A percentile compares a stretch with the other conserved stretches of the same genome.
These are phyloP conservation scores for Brachionus angularis DNA, from an alignment of 1,140 invertebrate genomes.

Conservation along the genomic window DNA sequence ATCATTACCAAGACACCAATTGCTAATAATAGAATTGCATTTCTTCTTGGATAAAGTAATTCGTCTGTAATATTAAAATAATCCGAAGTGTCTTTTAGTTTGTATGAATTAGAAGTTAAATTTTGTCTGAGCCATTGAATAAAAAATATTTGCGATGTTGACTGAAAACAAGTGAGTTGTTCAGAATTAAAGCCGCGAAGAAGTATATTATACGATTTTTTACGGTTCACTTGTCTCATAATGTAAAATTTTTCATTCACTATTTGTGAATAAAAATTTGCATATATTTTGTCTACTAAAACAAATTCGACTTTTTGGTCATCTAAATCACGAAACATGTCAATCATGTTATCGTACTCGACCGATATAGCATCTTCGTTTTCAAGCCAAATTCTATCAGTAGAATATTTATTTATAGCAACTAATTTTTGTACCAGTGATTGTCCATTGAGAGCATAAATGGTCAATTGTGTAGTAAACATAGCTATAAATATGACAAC, in stretches of 20 bases:
- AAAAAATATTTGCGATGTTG: background rate
- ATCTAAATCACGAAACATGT: constrained; percentile 34
- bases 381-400: constrained; percentile 1
- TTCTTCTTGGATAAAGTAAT: constrained; percentile 31
- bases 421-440: constrained; percentile 1
- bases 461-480: constrained; percentile 29
- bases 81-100: constrained; percentile 32
- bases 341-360: constrained; percentile 6
- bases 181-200: background rate
- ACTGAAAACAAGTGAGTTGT: constrained; percentile 19
- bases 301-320: constrained; percentile 34
- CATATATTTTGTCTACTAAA: constrained; percentile 9
- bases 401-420: constrained; percentile 6
- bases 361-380: constrained; percentile 10
- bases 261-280: constrained; percentile 26
- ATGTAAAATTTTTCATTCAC: constrained; percentile 42
- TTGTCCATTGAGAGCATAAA: constrained; percentile 29
- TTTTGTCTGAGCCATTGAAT: background rate
- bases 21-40: background rate
- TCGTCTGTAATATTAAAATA: constrained; percentile 38
- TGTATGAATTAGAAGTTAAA: constrained; percentile 10
- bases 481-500: constrained; percentile 23
- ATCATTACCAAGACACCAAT: constrained; percentile 12
- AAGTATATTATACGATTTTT: constrained; percentile 2
- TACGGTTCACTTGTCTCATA: background rate